Evolutionary conservation across 2,888 invertebrate genomes (phyloP), one percentile per base, ranked within the genome.

Genomic region (Tenthredo amoena): DNA sequence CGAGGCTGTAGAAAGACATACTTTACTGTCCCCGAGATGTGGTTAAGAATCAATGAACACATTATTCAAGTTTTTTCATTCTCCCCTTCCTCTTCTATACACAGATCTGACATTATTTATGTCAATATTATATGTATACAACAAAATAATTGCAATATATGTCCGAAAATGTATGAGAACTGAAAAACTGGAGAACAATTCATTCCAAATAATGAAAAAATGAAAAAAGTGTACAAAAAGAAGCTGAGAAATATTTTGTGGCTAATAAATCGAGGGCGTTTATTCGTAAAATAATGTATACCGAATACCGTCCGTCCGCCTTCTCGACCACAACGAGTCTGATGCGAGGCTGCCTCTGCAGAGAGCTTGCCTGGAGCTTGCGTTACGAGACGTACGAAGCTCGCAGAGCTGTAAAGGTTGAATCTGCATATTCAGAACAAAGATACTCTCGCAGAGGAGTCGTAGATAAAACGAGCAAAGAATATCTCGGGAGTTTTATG

Each of bases 371-470:
- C 65, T 21, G 21, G 10, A 43, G 40, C 40, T 47, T 47, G 12
- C 47, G 47, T 47, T 68, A 5, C 31, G 31, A 12, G 40, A 21
- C 2, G 40, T 18, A 40, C 21, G n/a, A 18, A 37, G 43, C 47
- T n/a, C 21, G 72, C n/a, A 40, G 72, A 72, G 68, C 3, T 47
- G 72, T 9, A 18, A 76, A 76, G 76, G 47, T 76, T 40, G 40
- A 47, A 76, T 76, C 76, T 76, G 76, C 76, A 76, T 76, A 76
- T 76, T 76, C 76, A 50, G 76, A 40, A 76, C 76, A 76, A 76
- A 76, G 76, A 76, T 76, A 76, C 43, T 76, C 76, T 7, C 26
- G 62, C 62, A 4, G 76, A 76, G 40, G 47, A 76, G 21, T 76
- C 76, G 76, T 76, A 76, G 40, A 76, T 76, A 40, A 76, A 76